Evolutionary conservation across 2,797 vertebrate species (phyloP).

Genomic region (Cirrhinus mrigala): DNA sequence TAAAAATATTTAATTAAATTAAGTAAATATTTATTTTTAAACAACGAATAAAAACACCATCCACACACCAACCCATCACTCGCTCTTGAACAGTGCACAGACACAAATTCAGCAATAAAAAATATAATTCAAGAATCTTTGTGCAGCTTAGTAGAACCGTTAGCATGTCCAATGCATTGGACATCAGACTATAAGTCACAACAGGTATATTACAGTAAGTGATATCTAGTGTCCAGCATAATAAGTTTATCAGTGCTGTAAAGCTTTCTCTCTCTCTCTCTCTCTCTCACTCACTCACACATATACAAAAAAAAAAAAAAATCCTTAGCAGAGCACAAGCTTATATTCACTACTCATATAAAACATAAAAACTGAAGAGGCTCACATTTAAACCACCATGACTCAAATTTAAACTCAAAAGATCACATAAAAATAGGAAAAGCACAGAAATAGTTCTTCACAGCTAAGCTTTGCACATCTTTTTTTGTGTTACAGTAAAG

Average conservation of each 20-base stretch:
- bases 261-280: neutral
- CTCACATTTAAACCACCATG: neutral
- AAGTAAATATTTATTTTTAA: constrained; percentile 50
- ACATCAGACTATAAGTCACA: constrained; percentile 16
- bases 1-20: constrained; percentile 14
- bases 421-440: constrained; percentile 37
- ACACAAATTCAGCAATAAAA: constrained; percentile 36
- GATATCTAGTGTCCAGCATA: constrained; percentile 28
- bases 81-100: constrained; percentile 19
- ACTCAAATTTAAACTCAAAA: too few species aligned
- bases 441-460: constrained; percentile 21
- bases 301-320: neutral
- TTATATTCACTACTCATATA: constrained; percentile 19
- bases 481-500: constrained; percentile 12
- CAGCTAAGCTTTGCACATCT: constrained; percentile 31
- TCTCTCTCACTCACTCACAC: neutral
- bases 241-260: constrained; percentile 28
- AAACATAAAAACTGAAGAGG: neutral
- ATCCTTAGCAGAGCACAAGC: neutral
- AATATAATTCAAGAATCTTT: constrained; percentile 50
- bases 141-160: constrained; percentile 49
- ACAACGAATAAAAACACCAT: constrained; percentile 9
- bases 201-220: constrained; percentile 30
- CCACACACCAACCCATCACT: constrained; percentile 1
- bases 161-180: constrained; percentile 31